These are phyloP conservation scores for Microplitis manilae DNA, from an alignment of 2,888 invertebrate species.

Conservation along the genomic window DNA sequence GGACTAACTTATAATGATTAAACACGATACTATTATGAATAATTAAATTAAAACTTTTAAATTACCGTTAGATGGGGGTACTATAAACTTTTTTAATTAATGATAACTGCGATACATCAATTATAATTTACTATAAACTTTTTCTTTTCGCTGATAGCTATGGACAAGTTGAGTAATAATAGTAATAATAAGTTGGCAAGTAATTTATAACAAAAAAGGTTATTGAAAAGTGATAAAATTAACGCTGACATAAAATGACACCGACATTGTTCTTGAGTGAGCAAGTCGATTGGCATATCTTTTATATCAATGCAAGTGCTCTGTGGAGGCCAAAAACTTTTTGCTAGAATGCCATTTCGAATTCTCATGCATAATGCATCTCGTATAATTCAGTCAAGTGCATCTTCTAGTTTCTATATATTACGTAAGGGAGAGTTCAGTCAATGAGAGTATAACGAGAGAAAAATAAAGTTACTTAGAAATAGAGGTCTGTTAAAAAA, in stretches of 20 bases:
- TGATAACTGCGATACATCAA: not conserved
- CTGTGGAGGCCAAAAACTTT: not conserved
- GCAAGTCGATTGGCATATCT: conserved; percentile 4
- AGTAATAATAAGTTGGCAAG: too few species aligned
- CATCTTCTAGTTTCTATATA: not conserved
- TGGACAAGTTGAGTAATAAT: not conserved
- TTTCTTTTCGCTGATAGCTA: not conserved
- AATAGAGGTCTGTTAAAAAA: too few species aligned
- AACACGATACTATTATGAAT: not conserved
- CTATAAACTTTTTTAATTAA: not conserved
- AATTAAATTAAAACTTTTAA: not conserved
- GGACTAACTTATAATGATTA: not conserved
- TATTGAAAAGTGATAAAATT: not conserved
- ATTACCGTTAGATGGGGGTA: not conserved
- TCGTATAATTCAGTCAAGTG: conserved; percentile 3
- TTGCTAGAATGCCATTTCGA: not conserved
- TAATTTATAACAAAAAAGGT: not conserved
- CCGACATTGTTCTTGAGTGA: not conserved
- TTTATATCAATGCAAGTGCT: not conserved
- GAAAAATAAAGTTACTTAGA: too few species aligned
- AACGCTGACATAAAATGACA: conserved; percentile 2
- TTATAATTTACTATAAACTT: not conserved
- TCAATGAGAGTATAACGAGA: too few species aligned
- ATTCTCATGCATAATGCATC: conserved; percentile 3
- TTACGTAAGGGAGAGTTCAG: not conserved